Conservation (phyloP, 2,797 vertebrate genomes). For the Graptemys geographica region DNA sequence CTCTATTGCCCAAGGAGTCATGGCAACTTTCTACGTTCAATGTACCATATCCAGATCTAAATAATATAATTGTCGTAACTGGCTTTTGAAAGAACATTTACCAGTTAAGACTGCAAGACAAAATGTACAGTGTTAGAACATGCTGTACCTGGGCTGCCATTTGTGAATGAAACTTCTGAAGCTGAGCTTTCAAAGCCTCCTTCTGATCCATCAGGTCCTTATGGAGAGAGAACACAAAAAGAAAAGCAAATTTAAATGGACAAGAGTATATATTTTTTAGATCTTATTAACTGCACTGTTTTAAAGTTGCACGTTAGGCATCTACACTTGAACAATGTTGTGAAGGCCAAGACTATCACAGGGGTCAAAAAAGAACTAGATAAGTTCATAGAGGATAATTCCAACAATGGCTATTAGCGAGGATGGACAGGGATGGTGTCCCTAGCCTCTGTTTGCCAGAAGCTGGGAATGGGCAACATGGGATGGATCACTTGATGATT, state of each 20-base stretch:
- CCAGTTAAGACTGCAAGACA: slow-evolving; percentile 23
- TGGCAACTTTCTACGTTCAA: background rate
- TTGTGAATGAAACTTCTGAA: slow-evolving; percentile 92
- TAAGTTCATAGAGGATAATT: too few species aligned
- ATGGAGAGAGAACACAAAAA: slow-evolving; percentile 60
- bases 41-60: background rate
- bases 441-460: too few species aligned
- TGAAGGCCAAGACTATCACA: too few species aligned
- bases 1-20: background rate
- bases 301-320: slow-evolving; percentile 3
- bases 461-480: too few species aligned
- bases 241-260: slow-evolving; percentile 56
- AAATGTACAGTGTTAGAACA: slow-evolving; percentile 23
- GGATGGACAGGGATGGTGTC: too few species aligned
- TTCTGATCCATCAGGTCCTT: slow-evolving; percentile 97
- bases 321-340: background rate
- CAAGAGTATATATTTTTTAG: slow-evolving; percentile 53
- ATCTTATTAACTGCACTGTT: slow-evolving; percentile 31
- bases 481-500: too few species aligned
- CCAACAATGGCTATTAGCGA: too few species aligned
- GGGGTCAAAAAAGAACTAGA: too few species aligned
- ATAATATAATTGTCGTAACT: background rate
- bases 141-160: slow-evolving; percentile 91
- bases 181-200: slow-evolving; percentile 90
- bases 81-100: background rate